Conservation (phyloP, 2,113 vertebrate species). For the Epinephelus fuscoguttatus region DNA sequence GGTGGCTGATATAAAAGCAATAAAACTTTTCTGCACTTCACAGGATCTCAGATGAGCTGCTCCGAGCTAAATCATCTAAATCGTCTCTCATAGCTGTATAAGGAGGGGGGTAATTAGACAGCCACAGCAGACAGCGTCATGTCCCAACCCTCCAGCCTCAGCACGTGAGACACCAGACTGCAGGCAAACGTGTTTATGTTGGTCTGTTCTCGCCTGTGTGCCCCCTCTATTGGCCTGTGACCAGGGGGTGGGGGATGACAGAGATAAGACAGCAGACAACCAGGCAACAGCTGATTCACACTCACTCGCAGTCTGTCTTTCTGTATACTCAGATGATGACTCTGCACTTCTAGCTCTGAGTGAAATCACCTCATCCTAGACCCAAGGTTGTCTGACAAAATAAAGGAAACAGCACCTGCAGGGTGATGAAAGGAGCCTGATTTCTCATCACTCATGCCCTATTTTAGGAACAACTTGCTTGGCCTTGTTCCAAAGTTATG, state of each 20-base stretch:
- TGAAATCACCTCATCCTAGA: conserved; percentile 30
- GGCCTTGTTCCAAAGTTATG: neutral
- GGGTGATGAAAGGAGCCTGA: neutral
- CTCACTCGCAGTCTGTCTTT: neutral
- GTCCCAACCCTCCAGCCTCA: conserved; percentile 18
- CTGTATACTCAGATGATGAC: conserved; percentile 18
- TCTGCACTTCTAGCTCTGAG: conserved; percentile 26
- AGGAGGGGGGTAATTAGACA: conserved; percentile 14
- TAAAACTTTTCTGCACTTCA: neutral
- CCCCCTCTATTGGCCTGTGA: conserved; percentile 17
- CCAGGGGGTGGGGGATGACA: neutral
- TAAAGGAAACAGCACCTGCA: neutral
- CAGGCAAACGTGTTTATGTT: conserved; percentile 49
- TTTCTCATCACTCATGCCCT: neutral
- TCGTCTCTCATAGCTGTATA: neutral
- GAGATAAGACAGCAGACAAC: conserved; percentile 36
- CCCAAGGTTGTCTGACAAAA: neutral
- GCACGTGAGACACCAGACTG: conserved; percentile 22
- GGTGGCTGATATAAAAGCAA: conserved; percentile 5
- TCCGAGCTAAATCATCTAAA: conserved; percentile 19
- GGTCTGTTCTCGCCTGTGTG: conserved; percentile 7
- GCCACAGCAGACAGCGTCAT: conserved; percentile 3
- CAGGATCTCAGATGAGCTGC: neutral
- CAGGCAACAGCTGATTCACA: conserved; percentile 49
- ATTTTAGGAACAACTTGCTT: neutral